Conservation (phyloP, 1,140 invertebrate genomes). For the Cydia strobilella region DNA sequence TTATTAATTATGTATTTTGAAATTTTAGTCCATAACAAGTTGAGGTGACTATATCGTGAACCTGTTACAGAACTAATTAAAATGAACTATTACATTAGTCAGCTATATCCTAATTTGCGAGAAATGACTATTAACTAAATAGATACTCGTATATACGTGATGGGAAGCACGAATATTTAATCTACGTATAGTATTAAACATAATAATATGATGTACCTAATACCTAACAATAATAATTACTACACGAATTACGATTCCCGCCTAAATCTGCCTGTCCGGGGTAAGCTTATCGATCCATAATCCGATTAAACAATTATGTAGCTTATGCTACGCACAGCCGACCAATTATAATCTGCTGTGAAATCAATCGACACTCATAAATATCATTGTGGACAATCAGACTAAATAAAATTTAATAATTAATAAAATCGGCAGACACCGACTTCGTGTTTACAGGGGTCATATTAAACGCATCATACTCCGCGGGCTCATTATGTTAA, state of each 20-base stretch:
- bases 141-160: neutral
- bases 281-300: conserved; percentile 22
- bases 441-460: conserved; percentile 39
- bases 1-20: too few relatives aligned
- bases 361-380: neutral
- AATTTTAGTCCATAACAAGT: too few relatives aligned
- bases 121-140: neutral
- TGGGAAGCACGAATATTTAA: neutral
- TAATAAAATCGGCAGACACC: conserved; percentile 13
- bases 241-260: conserved; percentile 2
- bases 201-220: neutral
- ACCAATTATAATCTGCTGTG: conserved; percentile 10
- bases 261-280: conserved; percentile 6
- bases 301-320: conserved; percentile 20
- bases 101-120: neutral
- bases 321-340: neutral
- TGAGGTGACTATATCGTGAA: too few relatives aligned
- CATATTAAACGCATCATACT: conserved; percentile 33
- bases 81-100: neutral
- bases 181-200: neutral
- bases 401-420: conserved; percentile 24
- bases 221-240: conserved; percentile 20
- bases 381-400: conserved; percentile 14
- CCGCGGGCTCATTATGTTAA: conserved; percentile 65
- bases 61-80: neutral